phyloP scores from a whole-genome alignment of 2,797 vertebrate species.

The Urophycis tenuis region DNA sequence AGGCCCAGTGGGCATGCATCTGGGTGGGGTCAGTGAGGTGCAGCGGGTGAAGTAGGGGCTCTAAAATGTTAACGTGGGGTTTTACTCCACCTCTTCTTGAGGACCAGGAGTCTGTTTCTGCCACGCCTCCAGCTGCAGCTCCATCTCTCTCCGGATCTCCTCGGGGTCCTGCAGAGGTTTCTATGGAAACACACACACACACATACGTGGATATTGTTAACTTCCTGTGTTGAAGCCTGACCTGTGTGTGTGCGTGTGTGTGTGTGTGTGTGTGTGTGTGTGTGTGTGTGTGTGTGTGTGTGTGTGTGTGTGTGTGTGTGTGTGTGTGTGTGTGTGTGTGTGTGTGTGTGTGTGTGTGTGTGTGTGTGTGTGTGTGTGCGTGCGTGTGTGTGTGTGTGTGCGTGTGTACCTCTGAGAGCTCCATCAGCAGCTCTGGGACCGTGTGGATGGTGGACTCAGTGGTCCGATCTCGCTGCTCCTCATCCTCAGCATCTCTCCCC shows the following conservation, averaged over 20 bases:
- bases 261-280: too few relatives aligned
- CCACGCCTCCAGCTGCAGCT: constrained; percentile 87
- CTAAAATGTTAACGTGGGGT: neutral
- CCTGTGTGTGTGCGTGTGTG: too few relatives aligned
- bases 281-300: too few relatives aligned
- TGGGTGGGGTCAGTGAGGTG: neutral
- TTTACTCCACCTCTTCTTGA: constrained; percentile 75
- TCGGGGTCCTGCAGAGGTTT: constrained; percentile 71
- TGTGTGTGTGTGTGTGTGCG: too few relatives aligned
- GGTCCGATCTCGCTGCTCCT: constrained; percentile 69
- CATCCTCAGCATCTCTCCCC: constrained; percentile 43
- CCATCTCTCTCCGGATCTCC: constrained; percentile 84
- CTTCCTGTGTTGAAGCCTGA: too few relatives aligned
- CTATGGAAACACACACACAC: constrained; percentile 52
- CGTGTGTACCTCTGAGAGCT: constrained; percentile 53
- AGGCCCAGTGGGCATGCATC: neutral
- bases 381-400: neutral
- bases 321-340: neutral
- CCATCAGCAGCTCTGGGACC: constrained; percentile 74
- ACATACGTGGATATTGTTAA: too few relatives aligned
- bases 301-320: neutral
- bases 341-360: too few relatives aligned
- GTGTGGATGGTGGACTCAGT: constrained; percentile 85
- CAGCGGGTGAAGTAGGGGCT: neutral
- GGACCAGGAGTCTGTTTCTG: constrained; percentile 73